These are phyloP conservation scores for Trypoxylon attenuatum DNA, from an alignment of 2,888 invertebrate genomes.

Conservation along the genomic window DNA sequence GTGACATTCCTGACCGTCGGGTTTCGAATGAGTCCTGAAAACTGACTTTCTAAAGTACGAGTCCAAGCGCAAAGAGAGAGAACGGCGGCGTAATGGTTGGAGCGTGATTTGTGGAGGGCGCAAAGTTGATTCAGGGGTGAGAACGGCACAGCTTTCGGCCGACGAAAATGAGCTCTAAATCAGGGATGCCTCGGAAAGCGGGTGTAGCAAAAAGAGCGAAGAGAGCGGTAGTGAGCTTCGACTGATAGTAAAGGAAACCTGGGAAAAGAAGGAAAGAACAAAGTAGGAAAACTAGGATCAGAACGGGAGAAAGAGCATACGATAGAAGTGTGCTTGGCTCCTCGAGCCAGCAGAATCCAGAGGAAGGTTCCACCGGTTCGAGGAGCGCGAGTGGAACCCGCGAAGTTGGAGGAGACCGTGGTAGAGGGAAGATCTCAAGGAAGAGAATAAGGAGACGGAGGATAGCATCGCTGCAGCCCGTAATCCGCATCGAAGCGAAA, in stretches of 20 bases:
- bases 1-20: slow-evolving; percentile 16
- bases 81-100: slow-evolving; percentile 45
- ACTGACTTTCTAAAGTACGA: too few relatives aligned
- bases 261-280: not conserved
- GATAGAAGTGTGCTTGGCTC: not conserved
- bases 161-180: slow-evolving; percentile 65
- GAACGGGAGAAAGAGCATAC: not conserved
- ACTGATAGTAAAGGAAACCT: slow-evolving; percentile 23
- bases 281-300: not conserved
- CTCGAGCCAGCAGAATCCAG: slow-evolving; percentile 8
- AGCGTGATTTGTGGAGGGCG: slow-evolving; percentile 58
- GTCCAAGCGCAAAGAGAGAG: slow-evolving; percentile 2
- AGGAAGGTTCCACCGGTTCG: not conserved
- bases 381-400: not conserved
- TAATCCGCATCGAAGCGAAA: slow-evolving; percentile 64
- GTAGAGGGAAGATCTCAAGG: not conserved
- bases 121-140: slow-evolving; percentile 61
- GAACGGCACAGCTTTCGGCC: slow-evolving; percentile 58
- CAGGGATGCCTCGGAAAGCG: slow-evolving; percentile 52
- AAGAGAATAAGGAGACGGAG: slow-evolving; percentile 1
- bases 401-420: not conserved
- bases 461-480: slow-evolving; percentile 33
- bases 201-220: slow-evolving; percentile 52
- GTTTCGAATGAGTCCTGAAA: slow-evolving; percentile 1
- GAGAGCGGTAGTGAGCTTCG: slow-evolving; percentile 17